Percentiles rank a stretch among this genome's conserved stretches.
phyloP scores from a whole-genome alignment of 2,888 invertebrate genomes.

The Eulithis testata region DNA sequence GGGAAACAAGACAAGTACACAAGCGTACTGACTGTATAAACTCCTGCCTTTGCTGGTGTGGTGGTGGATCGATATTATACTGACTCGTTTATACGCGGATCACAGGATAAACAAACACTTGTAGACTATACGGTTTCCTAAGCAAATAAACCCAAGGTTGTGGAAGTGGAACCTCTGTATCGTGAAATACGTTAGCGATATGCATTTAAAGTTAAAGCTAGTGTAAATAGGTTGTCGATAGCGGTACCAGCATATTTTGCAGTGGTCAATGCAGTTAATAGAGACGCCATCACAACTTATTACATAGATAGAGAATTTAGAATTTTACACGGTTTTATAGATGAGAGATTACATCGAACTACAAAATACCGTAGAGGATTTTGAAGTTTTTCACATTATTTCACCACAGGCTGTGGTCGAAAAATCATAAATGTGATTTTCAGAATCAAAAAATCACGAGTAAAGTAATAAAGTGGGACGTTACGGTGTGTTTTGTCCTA shows the following conservation, averaged over 20 bases:
- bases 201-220: constrained; percentile 6
- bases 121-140: constrained; percentile 32
- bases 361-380: no score
- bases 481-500: constrained; percentile 20
- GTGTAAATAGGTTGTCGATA: constrained; percentile 1
- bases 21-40: constrained; percentile 7
- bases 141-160: constrained; percentile 31
- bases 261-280: background rate
- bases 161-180: constrained; percentile 12
- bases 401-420: no score
- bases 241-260: background rate
- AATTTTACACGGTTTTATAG: no score
- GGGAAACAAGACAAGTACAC: constrained; percentile 11
- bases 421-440: no score
- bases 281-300: no score
- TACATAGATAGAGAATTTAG: no score
- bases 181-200: constrained; percentile 22
- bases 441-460: background rate
- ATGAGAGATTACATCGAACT: no score
- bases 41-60: constrained; percentile 13
- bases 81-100: constrained; percentile 31
- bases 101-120: constrained; percentile 38
- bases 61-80: constrained; percentile 33
- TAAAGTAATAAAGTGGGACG: constrained; percentile 6
- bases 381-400: no score